Base-by-base conservation (phyloP, 2,888 invertebrate genomes). In the Agrochola lota region DNA sequence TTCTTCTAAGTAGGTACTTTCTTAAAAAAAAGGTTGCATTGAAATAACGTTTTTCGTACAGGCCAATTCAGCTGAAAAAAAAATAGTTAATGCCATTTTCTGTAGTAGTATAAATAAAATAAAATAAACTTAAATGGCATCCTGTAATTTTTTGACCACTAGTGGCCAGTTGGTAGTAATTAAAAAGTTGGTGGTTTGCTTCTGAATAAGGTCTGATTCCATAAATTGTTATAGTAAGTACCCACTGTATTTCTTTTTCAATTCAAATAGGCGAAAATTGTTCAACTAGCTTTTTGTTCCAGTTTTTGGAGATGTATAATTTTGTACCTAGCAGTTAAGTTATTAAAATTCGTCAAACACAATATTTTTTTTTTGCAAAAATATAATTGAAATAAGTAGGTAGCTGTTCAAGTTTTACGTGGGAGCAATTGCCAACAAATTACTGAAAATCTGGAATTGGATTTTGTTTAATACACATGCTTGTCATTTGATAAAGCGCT, bases 1-100 rank as follows among this genome's bases (percentile, higher is more conserved):
- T 72, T 59, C 20, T 60, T 43, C 4, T 6, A 30, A 0, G 17
- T 17, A 2, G 35, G 35, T 49, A 43, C 17, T 66, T 49, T 26
- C 17, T 20, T n/a, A 52, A 67, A 77, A 76, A 75, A 77, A 52
- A 26, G 62, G 9, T 77, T 46, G 52, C n/a, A 67, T 55, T 62
- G 0, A 62, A 30, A 77, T 43, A 7, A 40, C 1, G 7, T 26
- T 15, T 43, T 57, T n/a, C 8, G 30, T 52, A 46, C 43, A 20
- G 26, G 55, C 62, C 30, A 9, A 1, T 15, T 63, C 9, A 26
- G 23, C 26, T 35, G 6, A 40, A 57, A 35, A 55, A n/a, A 30
- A 55, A 2, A 26, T 30, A n/a, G 0, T 1, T 1, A 26, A 20
- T 23, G 52, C 46, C 35, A 4, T 62, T 78, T 62, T 5, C 2